These are phyloP conservation scores for Beaufortia kweichowensis DNA, from an alignment of 2,113 vertebrate species.

Conservation along the genomic window DNA sequence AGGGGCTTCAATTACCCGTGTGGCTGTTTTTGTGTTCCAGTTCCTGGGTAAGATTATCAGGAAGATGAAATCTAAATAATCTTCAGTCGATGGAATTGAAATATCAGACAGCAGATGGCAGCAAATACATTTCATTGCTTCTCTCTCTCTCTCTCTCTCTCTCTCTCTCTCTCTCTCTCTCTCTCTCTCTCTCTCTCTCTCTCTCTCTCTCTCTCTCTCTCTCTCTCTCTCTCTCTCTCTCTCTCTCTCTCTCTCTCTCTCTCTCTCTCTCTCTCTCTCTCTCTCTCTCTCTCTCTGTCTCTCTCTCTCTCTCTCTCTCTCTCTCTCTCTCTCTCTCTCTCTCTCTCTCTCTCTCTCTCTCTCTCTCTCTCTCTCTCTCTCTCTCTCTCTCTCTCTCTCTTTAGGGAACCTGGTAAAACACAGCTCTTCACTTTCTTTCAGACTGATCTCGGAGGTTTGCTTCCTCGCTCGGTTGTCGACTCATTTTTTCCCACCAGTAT, in stretches of 20 bases:
- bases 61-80: background rate
- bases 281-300: background rate
- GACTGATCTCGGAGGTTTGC: slow-evolving; percentile 87
- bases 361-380: too few species aligned
- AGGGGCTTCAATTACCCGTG: slow-evolving; percentile 92
- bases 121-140: slow-evolving; percentile 35
- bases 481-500: slow-evolving; percentile 93
- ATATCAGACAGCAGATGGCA: slow-evolving; percentile 41
- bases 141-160: background rate
- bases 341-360: background rate
- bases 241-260: background rate
- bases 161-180: background rate
- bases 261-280: background rate
- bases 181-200: background rate
- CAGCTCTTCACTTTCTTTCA: slow-evolving; percentile 90
- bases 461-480: slow-evolving; percentile 88
- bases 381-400: too few species aligned
- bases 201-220: background rate
- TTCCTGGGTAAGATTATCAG: slow-evolving; percentile 82
- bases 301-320: background rate
- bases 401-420: slow-evolving; percentile 84
- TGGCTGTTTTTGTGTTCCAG: slow-evolving; percentile 87
- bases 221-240: background rate
- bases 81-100: slow-evolving; percentile 25
- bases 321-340: background rate